Evolutionary conservation across 2,888 invertebrate species (phyloP), one percentile per base, ranked within the genome.

Genomic region (Troilus luridus): DNA sequence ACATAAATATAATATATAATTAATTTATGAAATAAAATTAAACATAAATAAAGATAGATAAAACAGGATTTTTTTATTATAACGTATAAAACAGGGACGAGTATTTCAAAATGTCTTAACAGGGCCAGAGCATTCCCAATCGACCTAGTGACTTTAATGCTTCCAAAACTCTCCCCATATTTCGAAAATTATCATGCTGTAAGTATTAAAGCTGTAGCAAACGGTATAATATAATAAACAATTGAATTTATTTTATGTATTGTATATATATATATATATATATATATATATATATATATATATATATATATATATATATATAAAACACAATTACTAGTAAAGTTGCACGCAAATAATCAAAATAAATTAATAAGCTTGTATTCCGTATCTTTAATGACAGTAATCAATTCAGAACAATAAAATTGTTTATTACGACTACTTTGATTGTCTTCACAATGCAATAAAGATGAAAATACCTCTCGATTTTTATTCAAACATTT

Each of bases 91-190:
- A 77, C 27, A 77, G 72, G 72, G 72, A 41, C 72, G 72, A 41
- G 41, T 77, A 27, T 77, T 77, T 77, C 72, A 77, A 77, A 77
- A 77, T 41, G 6, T 27, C 72, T 0, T 0, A 77, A 77, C 24
- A 41, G 11, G 72, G 41, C 17, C 72, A 77, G 72, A 14, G 17
- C 27, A 41, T 41, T 67, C 67, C 27, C 67, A 12, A 19, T 9
- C 72, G 72, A 77, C 72, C 72, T 19, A 77, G 72, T 77, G 72
- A 77, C 72, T 77, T 77, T 77, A 77, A 77, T 77, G 72, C 72
- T 7, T 77, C 19, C 17, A 77, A 77, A 77, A 77, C 72, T 77
- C 27, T 77, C 19, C 5, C 8, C 14, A 14, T 17, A 24, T 14
- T 77, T 77, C 72, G 27, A 77, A 12, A 59, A 59, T 59, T 12